phyloP scores from a whole-genome alignment of 2,797 vertebrate species.

The Pteropus rufus region DNA sequence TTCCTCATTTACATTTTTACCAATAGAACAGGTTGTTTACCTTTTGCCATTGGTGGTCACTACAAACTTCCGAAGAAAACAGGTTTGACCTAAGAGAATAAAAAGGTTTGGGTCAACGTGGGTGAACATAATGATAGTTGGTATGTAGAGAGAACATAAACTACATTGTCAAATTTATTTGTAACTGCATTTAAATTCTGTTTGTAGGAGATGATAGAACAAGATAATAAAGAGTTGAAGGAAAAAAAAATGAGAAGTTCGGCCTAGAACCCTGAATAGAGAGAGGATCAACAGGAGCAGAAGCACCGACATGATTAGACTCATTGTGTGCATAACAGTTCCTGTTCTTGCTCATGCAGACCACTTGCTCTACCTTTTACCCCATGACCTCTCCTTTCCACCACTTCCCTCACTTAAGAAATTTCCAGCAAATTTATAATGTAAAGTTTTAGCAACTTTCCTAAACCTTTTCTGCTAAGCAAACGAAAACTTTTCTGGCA shows the following conservation, averaged over 20 bases:
- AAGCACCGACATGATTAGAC: accelerated
- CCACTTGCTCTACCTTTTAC: background rate
- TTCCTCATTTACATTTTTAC: background rate
- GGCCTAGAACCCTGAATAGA: background rate
- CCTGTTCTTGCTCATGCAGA: background rate
- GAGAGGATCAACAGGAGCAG: background rate
- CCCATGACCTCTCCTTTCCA: background rate
- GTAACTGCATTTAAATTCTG: background rate
- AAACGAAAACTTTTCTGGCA: background rate
- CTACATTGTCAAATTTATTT: background rate
- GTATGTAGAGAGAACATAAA: background rate
- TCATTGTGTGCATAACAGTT: accelerated
- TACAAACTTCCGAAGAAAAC: background rate
- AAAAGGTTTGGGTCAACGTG: background rate
- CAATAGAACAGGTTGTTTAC: background rate
- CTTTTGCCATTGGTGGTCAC: background rate
- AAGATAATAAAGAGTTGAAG: background rate
- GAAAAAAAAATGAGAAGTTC: background rate
- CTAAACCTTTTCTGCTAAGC: background rate
- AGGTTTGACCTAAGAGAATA: background rate
- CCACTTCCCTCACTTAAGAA: background rate
- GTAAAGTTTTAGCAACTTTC: background rate
- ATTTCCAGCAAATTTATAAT: background rate
- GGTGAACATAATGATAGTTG: background rate
- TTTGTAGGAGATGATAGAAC: background rate